These are phyloP conservation scores for Ptilonorhynchus violaceus DNA, from an alignment of 2,113 vertebrate genomes.

Conservation along the genomic window DNA sequence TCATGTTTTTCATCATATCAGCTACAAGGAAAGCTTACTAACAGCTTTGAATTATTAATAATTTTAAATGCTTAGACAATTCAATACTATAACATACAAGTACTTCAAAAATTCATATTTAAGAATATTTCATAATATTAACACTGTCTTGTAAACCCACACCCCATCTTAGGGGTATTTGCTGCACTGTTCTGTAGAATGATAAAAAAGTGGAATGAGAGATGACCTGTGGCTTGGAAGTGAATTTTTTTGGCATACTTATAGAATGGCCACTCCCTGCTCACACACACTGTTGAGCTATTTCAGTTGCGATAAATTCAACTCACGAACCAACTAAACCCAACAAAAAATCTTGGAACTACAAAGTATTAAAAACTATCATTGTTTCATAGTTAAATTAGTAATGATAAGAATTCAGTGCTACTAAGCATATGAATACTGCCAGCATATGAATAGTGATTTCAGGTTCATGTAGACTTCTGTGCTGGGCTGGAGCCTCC, in stretches of 20 bases:
- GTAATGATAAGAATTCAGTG: neutral
- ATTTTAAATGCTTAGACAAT: neutral
- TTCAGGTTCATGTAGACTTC: neutral
- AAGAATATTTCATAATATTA: neutral
- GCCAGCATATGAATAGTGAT: neutral
- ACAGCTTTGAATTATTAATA: neutral
- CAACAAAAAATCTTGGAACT: neutral
- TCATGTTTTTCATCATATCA: neutral
- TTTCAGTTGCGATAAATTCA: neutral
- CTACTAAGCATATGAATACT: neutral
- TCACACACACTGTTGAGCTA: neutral
- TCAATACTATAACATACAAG: neutral
- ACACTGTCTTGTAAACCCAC: neutral
- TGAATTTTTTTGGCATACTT: neutral
- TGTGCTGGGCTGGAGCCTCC: neutral
- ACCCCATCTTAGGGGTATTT: rapidly evolving
- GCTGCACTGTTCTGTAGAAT: neutral
- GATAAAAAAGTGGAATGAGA: neutral
- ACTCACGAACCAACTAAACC: neutral
- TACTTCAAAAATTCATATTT: neutral
- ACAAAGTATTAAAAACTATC: neutral
- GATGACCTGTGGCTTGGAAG: neutral
- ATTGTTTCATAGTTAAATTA: neutral
- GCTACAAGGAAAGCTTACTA: neutral
- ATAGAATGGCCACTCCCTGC: neutral